Conservation (phyloP, 2,797 vertebrate species). For the Artibeus lituratus region DNA sequence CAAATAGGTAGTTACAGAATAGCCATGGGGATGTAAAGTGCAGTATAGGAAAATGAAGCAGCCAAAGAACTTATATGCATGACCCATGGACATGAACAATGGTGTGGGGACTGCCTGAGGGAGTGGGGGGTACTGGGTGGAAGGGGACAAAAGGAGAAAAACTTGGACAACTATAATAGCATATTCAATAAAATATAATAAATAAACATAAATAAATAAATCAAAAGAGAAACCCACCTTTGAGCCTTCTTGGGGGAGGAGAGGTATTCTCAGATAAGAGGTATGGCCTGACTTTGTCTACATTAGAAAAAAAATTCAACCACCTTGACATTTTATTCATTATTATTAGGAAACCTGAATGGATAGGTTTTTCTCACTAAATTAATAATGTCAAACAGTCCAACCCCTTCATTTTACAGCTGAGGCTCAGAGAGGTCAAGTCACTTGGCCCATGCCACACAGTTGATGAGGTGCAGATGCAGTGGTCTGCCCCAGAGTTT, state of each 20-base stretch:
- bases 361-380: conserved; percentile 50
- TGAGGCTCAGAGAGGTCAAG: neutral
- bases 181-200: neutral
- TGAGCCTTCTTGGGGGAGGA: conserved; percentile 39
- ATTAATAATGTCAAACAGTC: neutral
- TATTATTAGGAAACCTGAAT: conserved; percentile 40
- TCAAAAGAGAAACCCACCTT: conserved; percentile 64
- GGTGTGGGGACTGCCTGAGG: neutral
- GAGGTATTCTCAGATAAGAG: conserved; percentile 34
- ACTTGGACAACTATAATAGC: neutral
- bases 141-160: neutral
- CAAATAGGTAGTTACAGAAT: neutral
- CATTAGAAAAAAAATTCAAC: conserved; percentile 56
- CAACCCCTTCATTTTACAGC: conserved; percentile 26
- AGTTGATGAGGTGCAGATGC: neutral
- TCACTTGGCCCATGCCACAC: neutral
- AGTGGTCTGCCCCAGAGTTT: neutral
- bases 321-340: conserved; percentile 62
- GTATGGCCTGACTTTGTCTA: conserved; percentile 39
- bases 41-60: neutral
- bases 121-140: neutral
- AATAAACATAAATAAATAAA: neutral
- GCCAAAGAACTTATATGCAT: neutral
- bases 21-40: neutral
- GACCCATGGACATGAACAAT: neutral